These are phyloP conservation scores for Nowickia ferox DNA, from an alignment of 2,888 invertebrate species.

Conservation along the genomic window DNA sequence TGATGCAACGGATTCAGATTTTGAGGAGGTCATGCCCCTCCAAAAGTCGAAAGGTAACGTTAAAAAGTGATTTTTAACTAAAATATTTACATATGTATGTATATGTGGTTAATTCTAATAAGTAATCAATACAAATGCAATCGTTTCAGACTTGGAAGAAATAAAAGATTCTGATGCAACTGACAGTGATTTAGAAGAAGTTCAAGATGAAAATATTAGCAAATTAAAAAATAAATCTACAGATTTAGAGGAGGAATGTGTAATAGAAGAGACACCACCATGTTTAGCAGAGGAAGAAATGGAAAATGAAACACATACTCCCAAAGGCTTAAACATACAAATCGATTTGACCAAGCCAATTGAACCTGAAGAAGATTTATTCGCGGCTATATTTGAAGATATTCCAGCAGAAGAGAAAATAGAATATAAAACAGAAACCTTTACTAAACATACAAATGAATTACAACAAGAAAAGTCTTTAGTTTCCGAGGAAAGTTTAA, in stretches of 20 bases:
- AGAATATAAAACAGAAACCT: not conserved
- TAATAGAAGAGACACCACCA: conserved; percentile 56
- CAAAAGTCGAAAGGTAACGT: conserved; percentile 3
- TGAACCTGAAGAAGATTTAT: conserved; percentile 55
- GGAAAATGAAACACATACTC: conserved; percentile 9
- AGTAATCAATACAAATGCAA: conserved; percentile 23
- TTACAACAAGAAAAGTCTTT: not conserved
- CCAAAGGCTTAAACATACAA: conserved; percentile 42
- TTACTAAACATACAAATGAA: not conserved
- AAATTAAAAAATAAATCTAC: conserved; percentile 22
- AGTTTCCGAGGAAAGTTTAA: not conserved
- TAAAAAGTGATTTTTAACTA: not conserved
- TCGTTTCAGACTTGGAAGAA: conserved; percentile 63
- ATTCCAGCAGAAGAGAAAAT: not conserved
- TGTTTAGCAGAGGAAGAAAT: conserved; percentile 40
- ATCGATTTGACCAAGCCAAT: conserved; percentile 40
- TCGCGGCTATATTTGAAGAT: conserved; percentile 63
- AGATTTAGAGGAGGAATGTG: conserved; percentile 62
- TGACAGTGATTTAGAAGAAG: conserved; percentile 70
- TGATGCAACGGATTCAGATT: conserved; percentile 66
- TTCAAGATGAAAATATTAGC: conserved; percentile 81
- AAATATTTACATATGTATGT: too few species aligned
- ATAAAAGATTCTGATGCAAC: conserved; percentile 61
- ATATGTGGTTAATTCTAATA: not conserved
- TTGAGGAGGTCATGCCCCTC: conserved; percentile 58